phyloP scores from a whole-genome alignment of 2,888 invertebrate genomes.

The Rosalia funebris region DNA sequence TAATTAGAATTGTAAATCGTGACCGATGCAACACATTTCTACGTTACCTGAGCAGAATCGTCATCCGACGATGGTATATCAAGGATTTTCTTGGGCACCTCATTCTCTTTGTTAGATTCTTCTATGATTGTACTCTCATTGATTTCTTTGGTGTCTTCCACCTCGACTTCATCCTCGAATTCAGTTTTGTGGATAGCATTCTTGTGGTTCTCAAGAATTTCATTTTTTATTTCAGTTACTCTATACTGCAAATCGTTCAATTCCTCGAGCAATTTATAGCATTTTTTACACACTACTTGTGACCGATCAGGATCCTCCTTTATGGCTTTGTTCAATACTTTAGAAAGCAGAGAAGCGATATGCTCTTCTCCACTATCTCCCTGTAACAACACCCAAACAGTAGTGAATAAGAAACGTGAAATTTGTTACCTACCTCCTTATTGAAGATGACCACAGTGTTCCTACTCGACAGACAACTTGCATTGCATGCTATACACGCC shows the following conservation, averaged over 20 bases:
- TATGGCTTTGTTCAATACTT: constrained; percentile 66
- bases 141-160: constrained; percentile 12
- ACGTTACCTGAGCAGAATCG: constrained; percentile 49
- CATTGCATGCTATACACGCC: constrained; percentile 73
- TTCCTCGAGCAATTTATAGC: constrained; percentile 72
- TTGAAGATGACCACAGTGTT: constrained; percentile 69
- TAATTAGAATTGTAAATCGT: constrained; percentile 22
- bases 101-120: constrained; percentile 47
- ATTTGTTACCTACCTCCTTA: constrained; percentile 60
- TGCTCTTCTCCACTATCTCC: constrained; percentile 7
- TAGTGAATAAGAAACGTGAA: too few species aligned
- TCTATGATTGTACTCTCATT: constrained; percentile 39
- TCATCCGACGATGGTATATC: constrained; percentile 62
- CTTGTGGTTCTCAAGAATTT: constrained; percentile 66
- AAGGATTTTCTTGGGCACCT: constrained; percentile 58
- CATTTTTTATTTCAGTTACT: constrained; percentile 66
- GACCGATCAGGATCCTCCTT: constrained; percentile 67
- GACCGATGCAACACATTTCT: not conserved
- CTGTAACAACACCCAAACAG: too few species aligned
- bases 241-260: constrained; percentile 69
- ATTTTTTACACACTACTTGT: constrained; percentile 74
- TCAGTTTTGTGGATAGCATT: constrained; percentile 55
- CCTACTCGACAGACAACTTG: constrained; percentile 66
- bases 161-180: constrained; percentile 39
- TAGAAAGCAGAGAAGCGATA: constrained; percentile 54